Conservation (phyloP, 2,797 vertebrate genomes). For the Gastrophryne carolinensis region DNA sequence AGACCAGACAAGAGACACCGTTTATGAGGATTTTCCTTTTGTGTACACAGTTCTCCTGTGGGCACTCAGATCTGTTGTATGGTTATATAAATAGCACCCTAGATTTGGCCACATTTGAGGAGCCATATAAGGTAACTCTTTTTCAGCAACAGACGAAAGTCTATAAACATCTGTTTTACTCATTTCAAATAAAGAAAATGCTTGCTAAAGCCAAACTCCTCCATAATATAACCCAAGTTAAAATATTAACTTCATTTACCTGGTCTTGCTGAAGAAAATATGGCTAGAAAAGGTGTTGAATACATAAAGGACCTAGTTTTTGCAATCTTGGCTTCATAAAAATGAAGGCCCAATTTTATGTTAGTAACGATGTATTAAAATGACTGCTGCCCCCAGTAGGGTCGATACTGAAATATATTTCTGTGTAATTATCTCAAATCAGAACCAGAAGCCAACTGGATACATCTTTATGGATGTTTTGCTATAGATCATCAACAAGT, state of each 20-base stretch:
- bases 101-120: slow-evolving; percentile 13
- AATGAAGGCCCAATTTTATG: too few species aligned
- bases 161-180: slow-evolving; percentile 24
- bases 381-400: not conserved
- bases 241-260: too few species aligned
- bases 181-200: not conserved
- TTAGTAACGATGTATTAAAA: too few species aligned
- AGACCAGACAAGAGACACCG: not conserved
- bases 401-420: not conserved
- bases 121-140: slow-evolving; percentile 35
- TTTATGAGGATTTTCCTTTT: slow-evolving; percentile 15
- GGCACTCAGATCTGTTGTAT: slow-evolving; percentile 12
- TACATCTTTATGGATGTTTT: too few species aligned
- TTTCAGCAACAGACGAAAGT: not conserved
- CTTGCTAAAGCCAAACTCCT: not conserved
- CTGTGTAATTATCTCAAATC: too few species aligned
- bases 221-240: not conserved
- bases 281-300: too few species aligned
- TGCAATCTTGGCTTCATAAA: not conserved
- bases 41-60: slow-evolving; percentile 17
- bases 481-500: not conserved
- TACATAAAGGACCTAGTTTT: not conserved
- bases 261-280: too few species aligned
- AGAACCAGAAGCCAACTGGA: not conserved
- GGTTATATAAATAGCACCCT: slow-evolving; percentile 37